Evolutionary conservation across 2,888 invertebrate species (phyloP).

Genomic region (Tridacna gigas): DNA sequence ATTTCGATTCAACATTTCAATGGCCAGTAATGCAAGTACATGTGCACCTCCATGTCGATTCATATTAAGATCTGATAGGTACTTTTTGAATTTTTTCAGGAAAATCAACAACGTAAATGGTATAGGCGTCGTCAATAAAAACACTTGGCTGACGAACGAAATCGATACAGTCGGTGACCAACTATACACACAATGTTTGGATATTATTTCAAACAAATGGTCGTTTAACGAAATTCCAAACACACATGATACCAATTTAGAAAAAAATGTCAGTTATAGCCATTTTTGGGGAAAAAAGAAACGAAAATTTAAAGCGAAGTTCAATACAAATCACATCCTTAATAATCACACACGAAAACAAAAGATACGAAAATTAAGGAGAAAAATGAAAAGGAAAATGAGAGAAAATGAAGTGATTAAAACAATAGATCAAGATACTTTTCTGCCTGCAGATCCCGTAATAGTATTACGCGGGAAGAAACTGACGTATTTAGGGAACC

Average conservation of each 20-base stretch:
- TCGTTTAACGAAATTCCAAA: too few relatives aligned
- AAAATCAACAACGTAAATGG: background rate
- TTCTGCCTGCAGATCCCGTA: background rate
- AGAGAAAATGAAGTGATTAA: background rate
- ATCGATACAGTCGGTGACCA: background rate
- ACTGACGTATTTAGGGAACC: background rate
- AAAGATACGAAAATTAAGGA: background rate
- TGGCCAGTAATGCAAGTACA: too few relatives aligned
- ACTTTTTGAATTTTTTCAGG: background rate
- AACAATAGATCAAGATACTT: background rate
- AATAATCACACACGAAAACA: background rate
- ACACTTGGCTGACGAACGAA: background rate
- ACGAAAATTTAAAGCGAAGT: background rate
- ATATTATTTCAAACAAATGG: background rate
- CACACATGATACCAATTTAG: too few relatives aligned
- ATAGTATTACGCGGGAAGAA: background rate
- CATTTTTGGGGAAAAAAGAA: background rate
- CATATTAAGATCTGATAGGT: too few relatives aligned
- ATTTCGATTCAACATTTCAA: too few relatives aligned
- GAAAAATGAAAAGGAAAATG: background rate
- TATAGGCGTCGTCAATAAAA: background rate
- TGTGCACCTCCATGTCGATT: too few relatives aligned
- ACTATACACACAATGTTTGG: background rate
- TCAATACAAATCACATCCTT: too few relatives aligned
- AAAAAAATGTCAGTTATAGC: too few relatives aligned